Percentiles rank a stretch among this genome's conserved stretches.
phyloP scores from a whole-genome alignment of 2,797 vertebrate species.

The Pteropus rufus region DNA sequence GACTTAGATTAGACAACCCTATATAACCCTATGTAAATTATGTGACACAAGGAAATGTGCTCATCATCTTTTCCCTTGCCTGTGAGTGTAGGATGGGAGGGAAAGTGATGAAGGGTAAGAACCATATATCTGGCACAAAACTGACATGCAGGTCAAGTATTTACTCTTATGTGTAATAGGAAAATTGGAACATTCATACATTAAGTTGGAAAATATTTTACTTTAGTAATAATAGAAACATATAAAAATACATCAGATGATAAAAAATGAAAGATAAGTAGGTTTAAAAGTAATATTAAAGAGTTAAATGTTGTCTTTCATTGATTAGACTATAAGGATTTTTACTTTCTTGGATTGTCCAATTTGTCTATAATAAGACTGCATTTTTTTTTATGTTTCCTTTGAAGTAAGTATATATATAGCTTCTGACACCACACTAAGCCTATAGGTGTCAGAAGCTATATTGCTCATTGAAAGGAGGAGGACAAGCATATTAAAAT shows the following conservation, averaged over 20 bases:
- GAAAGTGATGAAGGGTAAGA: not conserved
- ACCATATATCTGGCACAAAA: not conserved
- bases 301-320: not conserved
- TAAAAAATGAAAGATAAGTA: not conserved
- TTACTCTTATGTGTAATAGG: not conserved
- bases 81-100: not conserved
- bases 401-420: not conserved
- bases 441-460: not conserved
- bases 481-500: not conserved
- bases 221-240: not conserved
- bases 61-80: not conserved
- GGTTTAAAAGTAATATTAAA: not conserved
- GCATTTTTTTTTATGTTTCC: not conserved
- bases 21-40: not conserved
- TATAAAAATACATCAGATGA: not conserved
- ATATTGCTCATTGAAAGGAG: not conserved
- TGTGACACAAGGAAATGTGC: not conserved
- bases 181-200: not conserved
- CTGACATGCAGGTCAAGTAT: not conserved
- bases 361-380: not conserved
- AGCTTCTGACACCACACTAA: not conserved
- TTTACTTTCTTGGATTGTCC: not conserved
- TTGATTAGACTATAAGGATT: not conserved
- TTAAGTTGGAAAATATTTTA: not conserved
- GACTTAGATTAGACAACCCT: not conserved